Evolutionary conservation across 2,888 invertebrate genomes (phyloP).

Genomic region (Epinotia brunnichana): DNA sequence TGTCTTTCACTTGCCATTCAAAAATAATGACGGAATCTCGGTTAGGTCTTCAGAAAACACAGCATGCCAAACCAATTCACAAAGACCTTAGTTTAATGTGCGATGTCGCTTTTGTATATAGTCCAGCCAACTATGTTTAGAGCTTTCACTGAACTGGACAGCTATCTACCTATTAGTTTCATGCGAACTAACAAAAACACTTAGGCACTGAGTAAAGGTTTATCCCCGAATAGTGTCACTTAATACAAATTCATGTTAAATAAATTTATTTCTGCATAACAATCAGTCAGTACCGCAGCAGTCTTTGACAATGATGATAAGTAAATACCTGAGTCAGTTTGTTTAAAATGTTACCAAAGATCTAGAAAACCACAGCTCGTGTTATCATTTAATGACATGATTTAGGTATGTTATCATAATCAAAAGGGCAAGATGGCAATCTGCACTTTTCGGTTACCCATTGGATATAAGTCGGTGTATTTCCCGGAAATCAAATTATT

Average conservation of each 20-base stretch:
- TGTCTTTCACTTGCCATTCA: neutral
- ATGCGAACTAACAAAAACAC: constrained; percentile 17
- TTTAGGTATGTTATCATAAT: too few relatives aligned
- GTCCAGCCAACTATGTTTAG: constrained; percentile 57
- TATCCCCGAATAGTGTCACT: neutral
- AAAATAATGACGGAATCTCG: constrained; percentile 9
- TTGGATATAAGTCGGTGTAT: too few relatives aligned
- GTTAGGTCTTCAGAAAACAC: constrained; percentile 44
- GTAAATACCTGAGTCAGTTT: too few relatives aligned
- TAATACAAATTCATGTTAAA: neutral
- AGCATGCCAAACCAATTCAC: constrained; percentile 56
- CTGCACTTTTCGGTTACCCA: too few relatives aligned
- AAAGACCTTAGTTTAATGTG: constrained; percentile 61
- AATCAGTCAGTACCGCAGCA: too few relatives aligned
- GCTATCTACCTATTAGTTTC: constrained; percentile 43
- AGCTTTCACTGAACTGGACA: constrained; percentile 68
- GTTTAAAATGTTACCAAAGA: too few relatives aligned
- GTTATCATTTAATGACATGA: too few relatives aligned
- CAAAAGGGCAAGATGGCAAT: too few relatives aligned
- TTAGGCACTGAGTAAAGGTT: neutral
- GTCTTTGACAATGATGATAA: too few relatives aligned
- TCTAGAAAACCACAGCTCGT: too few relatives aligned
- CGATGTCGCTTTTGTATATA: constrained; percentile 71
- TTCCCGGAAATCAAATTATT: too few relatives aligned
- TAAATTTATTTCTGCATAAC: neutral